A percentile compares a stretch with the other conserved stretches of the same genome.
These are phyloP conservation scores for Diabrotica undecimpunctata DNA, from an alignment of 1,140 invertebrate species.

Conservation along the genomic window DNA sequence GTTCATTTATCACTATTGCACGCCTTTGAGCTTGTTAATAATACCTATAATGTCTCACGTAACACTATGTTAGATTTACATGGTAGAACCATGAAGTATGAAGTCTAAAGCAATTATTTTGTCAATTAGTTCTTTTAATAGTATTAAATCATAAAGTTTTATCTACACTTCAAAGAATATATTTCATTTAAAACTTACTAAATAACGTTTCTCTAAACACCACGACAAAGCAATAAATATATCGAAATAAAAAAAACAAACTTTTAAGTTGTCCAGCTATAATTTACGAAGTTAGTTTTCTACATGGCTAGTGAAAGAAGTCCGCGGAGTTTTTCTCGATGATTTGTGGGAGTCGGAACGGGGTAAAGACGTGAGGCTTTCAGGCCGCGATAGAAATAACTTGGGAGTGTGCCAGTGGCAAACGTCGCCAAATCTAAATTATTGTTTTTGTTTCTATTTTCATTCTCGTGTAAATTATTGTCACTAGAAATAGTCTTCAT, in stretches of 20 bases:
- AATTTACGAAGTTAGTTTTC: not conserved
- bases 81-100: too few species aligned
- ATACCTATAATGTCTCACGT: too few species aligned
- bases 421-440: slow-evolving; percentile 22
- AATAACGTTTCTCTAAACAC: too few species aligned
- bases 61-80: too few species aligned
- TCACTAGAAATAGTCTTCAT: slow-evolving; percentile 4
- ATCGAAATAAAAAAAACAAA: too few species aligned
- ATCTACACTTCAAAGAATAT: not conserved
- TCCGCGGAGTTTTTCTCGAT: not conserved
- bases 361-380: not conserved
- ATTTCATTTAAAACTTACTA: not conserved
- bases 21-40: too few species aligned
- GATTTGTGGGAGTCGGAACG: not conserved
- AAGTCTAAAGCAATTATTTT: not conserved
- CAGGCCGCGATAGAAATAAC: slow-evolving; percentile 10
- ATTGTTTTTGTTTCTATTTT: slow-evolving; percentile 22
- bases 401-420: slow-evolving; percentile 14
- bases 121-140: not conserved
- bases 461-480: slow-evolving; percentile 15
- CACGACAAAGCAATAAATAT: too few species aligned
- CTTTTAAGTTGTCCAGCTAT: too few species aligned
- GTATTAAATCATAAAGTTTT: not conserved
- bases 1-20: too few species aligned
- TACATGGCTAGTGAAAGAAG: not conserved